Percentiles rank a stretch among this genome's conserved stretches.
Conservation (phyloP, 2,888 invertebrate genomes). For the Cephus sareptanus region DNA sequence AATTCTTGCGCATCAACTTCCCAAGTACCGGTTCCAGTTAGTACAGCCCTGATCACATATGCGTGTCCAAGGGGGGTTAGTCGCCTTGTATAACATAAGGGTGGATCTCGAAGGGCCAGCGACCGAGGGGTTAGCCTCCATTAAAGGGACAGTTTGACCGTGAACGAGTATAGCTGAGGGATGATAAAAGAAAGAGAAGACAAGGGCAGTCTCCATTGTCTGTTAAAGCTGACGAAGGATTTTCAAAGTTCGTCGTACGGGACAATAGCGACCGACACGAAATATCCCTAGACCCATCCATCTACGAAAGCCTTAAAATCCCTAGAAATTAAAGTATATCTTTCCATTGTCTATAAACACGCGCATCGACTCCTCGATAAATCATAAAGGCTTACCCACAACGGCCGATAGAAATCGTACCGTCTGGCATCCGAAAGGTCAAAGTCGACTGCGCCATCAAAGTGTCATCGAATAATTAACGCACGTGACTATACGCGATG, state of each 20-base stretch:
- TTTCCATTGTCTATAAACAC: too few relatives aligned
- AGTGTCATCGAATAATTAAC: background rate
- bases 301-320: background rate
- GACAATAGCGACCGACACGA: background rate
- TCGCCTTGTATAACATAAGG: background rate
- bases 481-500: background rate
- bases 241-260: constrained; percentile 28
- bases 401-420: background rate
- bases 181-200: constrained; percentile 12
- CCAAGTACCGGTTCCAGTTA: background rate
- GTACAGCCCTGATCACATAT: background rate
- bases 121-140: constrained; percentile 19
- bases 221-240: constrained; percentile 33
- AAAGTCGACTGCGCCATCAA: background rate
- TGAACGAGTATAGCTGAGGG: constrained; percentile 20
- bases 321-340: background rate
- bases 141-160: constrained; percentile 53
- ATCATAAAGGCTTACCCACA: background rate
- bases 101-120: background rate
- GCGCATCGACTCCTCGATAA: too few relatives aligned
- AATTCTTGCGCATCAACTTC: background rate
- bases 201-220: constrained; percentile 37
- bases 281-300: background rate
- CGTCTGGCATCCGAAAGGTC: background rate
- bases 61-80: background rate